A percentile compares a stretch with the other conserved stretches of the same genome.
Evolutionary conservation across 2,113 vertebrate species (phyloP).

Genomic region (Oreocharis arfaki): DNA sequence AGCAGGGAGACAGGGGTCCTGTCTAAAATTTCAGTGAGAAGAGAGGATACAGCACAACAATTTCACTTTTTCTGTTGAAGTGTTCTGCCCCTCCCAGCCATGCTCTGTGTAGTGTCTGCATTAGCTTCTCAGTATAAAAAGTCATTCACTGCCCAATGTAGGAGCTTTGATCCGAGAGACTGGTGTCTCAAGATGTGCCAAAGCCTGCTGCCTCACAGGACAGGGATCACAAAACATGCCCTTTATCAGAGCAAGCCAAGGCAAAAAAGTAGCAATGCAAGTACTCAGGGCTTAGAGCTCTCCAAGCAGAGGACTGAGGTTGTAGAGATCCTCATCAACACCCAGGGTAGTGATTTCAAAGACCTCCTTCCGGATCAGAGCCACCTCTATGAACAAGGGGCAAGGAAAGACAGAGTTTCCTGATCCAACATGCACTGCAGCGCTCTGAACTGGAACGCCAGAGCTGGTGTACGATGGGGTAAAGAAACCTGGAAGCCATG

Average conservation of each 20-base stretch:
- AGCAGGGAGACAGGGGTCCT: neutral
- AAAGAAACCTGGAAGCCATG: neutral
- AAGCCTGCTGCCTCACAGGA: neutral
- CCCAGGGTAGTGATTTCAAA: neutral
- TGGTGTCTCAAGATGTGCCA: neutral
- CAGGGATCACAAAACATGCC: neutral
- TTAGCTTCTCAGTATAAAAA: neutral
- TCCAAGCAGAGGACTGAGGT: neutral
- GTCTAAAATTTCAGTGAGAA: neutral
- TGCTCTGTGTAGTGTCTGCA: neutral
- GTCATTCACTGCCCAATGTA: neutral
- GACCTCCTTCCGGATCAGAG: neutral
- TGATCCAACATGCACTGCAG: rapidly evolving
- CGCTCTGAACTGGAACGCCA: neutral
- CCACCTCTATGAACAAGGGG: neutral
- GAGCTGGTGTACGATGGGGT: rapidly evolving
- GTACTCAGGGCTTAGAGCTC: neutral
- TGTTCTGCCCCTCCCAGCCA: neutral
- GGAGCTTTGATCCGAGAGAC: neutral
- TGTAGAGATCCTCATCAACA: neutral
- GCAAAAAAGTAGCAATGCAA: neutral
- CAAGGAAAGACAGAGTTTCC: neutral
- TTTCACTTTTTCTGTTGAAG: neutral
- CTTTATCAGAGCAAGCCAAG: neutral
- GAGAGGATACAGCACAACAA: neutral